A percentile compares a stretch with the other conserved stretches of the same genome.
Conservation (phyloP, 2,797 vertebrate species). For the Diceros bicornis region DNA sequence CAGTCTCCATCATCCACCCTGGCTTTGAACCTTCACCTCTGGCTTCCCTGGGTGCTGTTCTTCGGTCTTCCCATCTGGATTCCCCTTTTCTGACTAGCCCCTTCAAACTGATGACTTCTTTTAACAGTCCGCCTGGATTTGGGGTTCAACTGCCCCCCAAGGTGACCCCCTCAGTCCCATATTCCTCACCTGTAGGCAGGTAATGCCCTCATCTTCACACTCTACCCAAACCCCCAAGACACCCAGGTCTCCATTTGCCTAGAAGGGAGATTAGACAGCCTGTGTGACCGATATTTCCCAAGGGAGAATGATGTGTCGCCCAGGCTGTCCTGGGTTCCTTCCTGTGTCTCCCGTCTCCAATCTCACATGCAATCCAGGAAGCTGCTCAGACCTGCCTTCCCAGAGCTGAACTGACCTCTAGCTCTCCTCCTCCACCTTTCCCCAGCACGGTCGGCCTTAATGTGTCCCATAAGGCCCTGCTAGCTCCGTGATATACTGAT, state of each 20-base stretch:
- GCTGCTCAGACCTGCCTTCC: not conserved
- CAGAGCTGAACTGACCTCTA: not conserved
- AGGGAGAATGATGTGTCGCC: not conserved
- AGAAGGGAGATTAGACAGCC: not conserved
- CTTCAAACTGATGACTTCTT: not conserved
- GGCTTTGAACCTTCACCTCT: not conserved
- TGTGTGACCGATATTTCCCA: not conserved
- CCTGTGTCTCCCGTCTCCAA: not conserved
- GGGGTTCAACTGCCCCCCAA: not conserved
- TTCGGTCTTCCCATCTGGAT: not conserved
- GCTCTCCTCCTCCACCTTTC: not conserved
- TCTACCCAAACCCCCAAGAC: not conserved
- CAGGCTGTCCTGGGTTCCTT: not conserved
- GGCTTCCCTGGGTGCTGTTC: not conserved
- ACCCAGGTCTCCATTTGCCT: not conserved
- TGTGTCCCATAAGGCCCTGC: not conserved
- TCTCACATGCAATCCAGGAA: accelerated
- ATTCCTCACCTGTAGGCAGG: not conserved
- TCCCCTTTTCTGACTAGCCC: not conserved
- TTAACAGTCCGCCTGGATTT: not conserved
- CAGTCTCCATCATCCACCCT: not conserved
- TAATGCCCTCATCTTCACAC: not conserved
- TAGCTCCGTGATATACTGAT: not conserved
- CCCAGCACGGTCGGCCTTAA: not conserved
- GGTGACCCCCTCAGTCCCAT: not conserved